Percentiles rank a stretch among this genome's conserved stretches.
These are phyloP conservation scores for Agraylea sexmaculata DNA, from an alignment of 1,140 invertebrate species.

Conservation along the genomic window DNA sequence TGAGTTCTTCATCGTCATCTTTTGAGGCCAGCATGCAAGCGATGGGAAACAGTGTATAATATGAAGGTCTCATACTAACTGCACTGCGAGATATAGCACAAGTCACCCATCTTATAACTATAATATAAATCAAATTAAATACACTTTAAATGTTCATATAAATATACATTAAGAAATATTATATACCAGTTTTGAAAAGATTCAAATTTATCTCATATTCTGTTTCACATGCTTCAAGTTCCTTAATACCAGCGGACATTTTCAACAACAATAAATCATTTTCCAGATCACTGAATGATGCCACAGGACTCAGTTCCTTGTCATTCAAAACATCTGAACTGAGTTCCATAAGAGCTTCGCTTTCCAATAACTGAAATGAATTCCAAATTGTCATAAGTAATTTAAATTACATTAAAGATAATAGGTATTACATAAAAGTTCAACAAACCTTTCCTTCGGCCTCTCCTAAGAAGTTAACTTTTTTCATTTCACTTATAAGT, in stretches of 20 bases:
- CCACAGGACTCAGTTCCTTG: too few relatives aligned
- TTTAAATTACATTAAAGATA: too few relatives aligned
- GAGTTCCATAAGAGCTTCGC: too few relatives aligned
- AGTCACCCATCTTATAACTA: slow-evolving; percentile 47
- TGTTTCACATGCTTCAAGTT: slow-evolving; percentile 7
- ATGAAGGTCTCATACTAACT: slow-evolving; percentile 38
- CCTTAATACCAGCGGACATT: slow-evolving; percentile 5
- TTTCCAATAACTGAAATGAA: too few relatives aligned
- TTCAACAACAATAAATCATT: slow-evolving; percentile 7
- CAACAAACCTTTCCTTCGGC: too few relatives aligned
- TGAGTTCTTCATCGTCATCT: slow-evolving; percentile 71
- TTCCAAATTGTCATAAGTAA: too few relatives aligned
- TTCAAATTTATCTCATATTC: slow-evolving; percentile 21
- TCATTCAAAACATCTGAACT: too few relatives aligned
- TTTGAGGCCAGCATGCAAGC: slow-evolving; percentile 65
- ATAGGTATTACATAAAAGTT: too few relatives aligned
- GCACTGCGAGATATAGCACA: slow-evolving; percentile 37
- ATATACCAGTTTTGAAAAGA: slow-evolving; percentile 37
- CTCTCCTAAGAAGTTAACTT: too few relatives aligned
- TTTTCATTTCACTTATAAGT: too few relatives aligned
- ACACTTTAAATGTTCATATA: background rate
- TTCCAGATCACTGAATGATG: background rate
- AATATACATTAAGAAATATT: background rate
- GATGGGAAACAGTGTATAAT: slow-evolving; percentile 51
- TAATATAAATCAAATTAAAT: slow-evolving; percentile 24